These are phyloP conservation scores for Rattus norvegicus DNA, from an alignment of 2,113 vertebrate genomes.

Conservation along the genomic window DNA sequence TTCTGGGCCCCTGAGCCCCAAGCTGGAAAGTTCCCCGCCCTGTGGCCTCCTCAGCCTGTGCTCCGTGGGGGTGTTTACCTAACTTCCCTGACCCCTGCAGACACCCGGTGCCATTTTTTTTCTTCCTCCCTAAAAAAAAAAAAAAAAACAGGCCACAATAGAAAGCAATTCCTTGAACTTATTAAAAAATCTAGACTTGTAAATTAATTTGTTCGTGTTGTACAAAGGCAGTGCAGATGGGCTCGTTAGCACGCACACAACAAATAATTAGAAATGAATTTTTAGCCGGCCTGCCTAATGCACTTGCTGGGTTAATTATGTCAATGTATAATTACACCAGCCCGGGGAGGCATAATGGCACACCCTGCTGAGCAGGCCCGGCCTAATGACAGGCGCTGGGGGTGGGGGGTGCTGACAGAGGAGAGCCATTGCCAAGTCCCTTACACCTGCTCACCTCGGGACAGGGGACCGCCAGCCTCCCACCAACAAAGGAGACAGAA, in stretches of 20 bases:
- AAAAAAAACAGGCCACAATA: conserved; percentile 82
- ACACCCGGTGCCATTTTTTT: conserved; percentile 39
- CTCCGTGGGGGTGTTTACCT: conserved; percentile 74
- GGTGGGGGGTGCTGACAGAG: conserved; percentile 92
- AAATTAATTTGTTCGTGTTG: conserved; percentile 99
- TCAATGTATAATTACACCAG: conserved; percentile 99
- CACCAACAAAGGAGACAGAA: conserved; percentile 52
- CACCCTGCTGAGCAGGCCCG: conserved; percentile 94
- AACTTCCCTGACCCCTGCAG: conserved; percentile 79
- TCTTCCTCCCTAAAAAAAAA: conserved; percentile 67
- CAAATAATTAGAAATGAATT: conserved; percentile 99
- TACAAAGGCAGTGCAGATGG: conserved; percentile 99
- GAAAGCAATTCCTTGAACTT: conserved; percentile 89
- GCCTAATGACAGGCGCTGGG: conserved; percentile 93
- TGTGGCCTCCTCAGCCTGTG: rapidly evolving
- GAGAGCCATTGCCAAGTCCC: conserved; percentile 87
- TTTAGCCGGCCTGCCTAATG: conserved; percentile 99
- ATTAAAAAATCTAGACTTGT: conserved; percentile 96
- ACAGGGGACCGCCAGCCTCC: conserved; percentile 79
- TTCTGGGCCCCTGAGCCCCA: rapidly evolving
- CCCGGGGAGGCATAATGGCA: conserved; percentile 97
- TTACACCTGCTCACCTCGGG: conserved; percentile 94
- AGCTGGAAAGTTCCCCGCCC: background rate
- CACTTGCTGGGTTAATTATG: conserved; percentile 99
- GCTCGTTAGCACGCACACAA: conserved; percentile 99